phyloP scores from a whole-genome alignment of 1,140 invertebrate genomes.

The Ditylenchus dipsaci region DNA sequence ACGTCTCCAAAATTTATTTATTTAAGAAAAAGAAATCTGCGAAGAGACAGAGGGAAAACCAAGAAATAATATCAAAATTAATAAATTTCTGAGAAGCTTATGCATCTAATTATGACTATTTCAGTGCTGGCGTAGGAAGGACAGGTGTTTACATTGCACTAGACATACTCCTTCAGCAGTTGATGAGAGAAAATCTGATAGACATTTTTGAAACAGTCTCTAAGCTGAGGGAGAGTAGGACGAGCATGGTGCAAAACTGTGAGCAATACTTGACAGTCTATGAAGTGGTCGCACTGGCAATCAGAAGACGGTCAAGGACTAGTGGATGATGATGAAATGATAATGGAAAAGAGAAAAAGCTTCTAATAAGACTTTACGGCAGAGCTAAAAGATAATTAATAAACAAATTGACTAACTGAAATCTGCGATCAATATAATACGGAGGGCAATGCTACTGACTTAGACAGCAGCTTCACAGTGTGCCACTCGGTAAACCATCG shows the following conservation, averaged over 20 bases:
- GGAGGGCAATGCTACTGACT: too few relatives aligned
- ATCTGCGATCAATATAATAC: too few relatives aligned
- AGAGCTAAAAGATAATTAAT: too few relatives aligned
- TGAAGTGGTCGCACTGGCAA: constrained; percentile 41
- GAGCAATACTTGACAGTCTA: constrained; percentile 42
- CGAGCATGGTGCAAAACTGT: constrained; percentile 60
- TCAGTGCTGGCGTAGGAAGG: constrained; percentile 61
- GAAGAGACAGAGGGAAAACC: too few relatives aligned
- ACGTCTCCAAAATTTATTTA: too few relatives aligned
- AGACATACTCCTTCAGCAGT: constrained; percentile 59
- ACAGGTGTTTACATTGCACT: constrained; percentile 61
- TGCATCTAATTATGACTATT: constrained; percentile 16
- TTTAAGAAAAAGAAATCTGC: too few relatives aligned
- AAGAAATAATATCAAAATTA: too few relatives aligned
- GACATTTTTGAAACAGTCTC: constrained; percentile 59
- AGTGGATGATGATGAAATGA: neutral
- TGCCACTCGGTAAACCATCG: too few relatives aligned
- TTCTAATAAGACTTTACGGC: too few relatives aligned
- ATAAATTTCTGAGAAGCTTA: neutral
- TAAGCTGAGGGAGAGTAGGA: constrained; percentile 58
- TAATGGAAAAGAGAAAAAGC: too few relatives aligned
- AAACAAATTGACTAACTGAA: too few relatives aligned
- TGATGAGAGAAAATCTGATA: constrained; percentile 56
- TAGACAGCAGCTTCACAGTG: too few relatives aligned
- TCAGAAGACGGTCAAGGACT: constrained; percentile 13